These are phyloP conservation scores for Ichneumoninae sp. DNA, from an alignment of 2,888 invertebrate species.

Conservation along the genomic window DNA sequence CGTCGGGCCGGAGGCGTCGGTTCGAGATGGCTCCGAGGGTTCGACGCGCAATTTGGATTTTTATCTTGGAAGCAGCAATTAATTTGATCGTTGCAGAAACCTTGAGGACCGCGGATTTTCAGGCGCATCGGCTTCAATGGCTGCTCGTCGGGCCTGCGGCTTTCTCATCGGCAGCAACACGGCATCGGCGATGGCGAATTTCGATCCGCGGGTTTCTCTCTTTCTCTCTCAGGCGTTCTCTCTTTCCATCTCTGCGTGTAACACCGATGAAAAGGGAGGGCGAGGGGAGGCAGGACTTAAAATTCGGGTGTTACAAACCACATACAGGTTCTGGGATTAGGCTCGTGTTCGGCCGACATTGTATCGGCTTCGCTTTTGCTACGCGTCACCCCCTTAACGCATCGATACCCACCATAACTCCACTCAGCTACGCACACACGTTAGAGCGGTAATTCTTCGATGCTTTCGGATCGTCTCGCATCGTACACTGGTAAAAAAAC, in stretches of 20 bases:
- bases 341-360: slow-evolving; percentile 68
- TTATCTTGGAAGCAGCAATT: background rate
- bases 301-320: slow-evolving; percentile 70
- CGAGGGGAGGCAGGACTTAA: slow-evolving; percentile 58
- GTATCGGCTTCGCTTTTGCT: slow-evolving; percentile 70
- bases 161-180: slow-evolving; percentile 41
- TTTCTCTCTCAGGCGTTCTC: slow-evolving; percentile 44
- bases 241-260: slow-evolving; percentile 55
- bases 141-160: slow-evolving; percentile 14
- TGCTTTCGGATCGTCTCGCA: background rate
- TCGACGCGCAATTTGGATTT: background rate
- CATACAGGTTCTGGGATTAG: slow-evolving; percentile 73
- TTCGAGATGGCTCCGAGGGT: background rate
- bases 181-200: slow-evolving; percentile 38
- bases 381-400: slow-evolving; percentile 64
- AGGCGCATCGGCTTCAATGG: slow-evolving; percentile 39
- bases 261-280: slow-evolving; percentile 58
- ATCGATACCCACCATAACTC: slow-evolving; percentile 62
- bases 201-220: slow-evolving; percentile 51
- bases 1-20: background rate
- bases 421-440: background rate
- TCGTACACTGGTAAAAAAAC: background rate
- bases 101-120: slow-evolving; percentile 10
- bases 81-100: slow-evolving; percentile 48
- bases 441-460: slow-evolving; percentile 38